Evolutionary conservation across 2,113 vertebrate species (phyloP).

Genomic region (Calidris pygmaea): DNA sequence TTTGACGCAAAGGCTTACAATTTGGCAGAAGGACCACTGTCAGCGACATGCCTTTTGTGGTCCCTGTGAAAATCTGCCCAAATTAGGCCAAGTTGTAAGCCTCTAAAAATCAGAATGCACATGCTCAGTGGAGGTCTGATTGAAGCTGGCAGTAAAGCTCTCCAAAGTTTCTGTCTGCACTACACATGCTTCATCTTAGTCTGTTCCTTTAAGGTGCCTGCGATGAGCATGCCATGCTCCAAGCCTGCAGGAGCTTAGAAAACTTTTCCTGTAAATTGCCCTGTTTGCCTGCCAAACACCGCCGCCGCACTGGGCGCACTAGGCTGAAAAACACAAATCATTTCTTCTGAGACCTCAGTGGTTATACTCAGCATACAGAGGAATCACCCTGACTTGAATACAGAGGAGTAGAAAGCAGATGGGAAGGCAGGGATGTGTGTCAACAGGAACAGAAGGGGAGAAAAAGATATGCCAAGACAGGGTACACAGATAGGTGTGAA

Average conservation of each 20-base stretch:
- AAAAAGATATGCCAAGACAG: background rate
- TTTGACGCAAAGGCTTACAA: constrained; percentile 24
- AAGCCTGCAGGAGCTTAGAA: background rate
- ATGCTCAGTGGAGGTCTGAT: constrained; percentile 7
- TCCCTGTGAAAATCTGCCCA: constrained; percentile 48
- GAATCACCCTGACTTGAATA: background rate
- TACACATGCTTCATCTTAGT: background rate
- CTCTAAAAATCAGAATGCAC: background rate
- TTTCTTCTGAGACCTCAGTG: background rate
- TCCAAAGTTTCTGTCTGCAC: background rate
- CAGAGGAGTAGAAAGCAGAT: constrained; percentile 15
- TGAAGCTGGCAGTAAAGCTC: background rate
- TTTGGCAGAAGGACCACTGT: constrained; percentile 36
- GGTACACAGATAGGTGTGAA: background rate
- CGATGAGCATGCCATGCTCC: background rate
- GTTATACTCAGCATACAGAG: background rate
- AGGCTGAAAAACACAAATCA: background rate
- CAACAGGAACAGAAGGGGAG: constrained; percentile 23
- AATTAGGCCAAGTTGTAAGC: constrained; percentile 53
- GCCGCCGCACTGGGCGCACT: fast-evolving
- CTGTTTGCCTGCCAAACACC: background rate
- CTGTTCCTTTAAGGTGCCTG: constrained; percentile 4
- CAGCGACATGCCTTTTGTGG: background rate
- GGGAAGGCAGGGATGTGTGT: background rate
- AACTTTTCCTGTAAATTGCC: background rate